Percentiles rank a stretch among this genome's conserved stretches.
These are phyloP conservation scores for Rachycentron canadum DNA, from an alignment of 2,797 vertebrate genomes.

Conservation along the genomic window DNA sequence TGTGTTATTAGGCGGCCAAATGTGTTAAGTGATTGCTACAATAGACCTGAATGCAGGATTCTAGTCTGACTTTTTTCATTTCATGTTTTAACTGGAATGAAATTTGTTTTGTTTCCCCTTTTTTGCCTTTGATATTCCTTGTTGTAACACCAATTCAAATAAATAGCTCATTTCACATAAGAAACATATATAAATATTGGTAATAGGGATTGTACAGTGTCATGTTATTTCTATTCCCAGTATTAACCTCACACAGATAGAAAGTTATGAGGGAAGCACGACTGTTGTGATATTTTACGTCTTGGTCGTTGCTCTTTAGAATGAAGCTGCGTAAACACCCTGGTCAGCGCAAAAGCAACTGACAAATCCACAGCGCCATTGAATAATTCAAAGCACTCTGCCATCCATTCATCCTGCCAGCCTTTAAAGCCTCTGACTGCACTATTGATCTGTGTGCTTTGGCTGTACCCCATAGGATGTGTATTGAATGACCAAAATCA, in stretches of 20 bases:
- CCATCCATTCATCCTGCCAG: constrained; percentile 76
- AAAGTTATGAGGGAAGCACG: constrained; percentile 29
- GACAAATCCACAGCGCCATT: constrained; percentile 70
- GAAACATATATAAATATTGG: background rate
- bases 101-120: background rate
- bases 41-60: constrained; percentile 30
- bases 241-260: constrained; percentile 5
- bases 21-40: constrained; percentile 24
- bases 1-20: constrained; percentile 21
- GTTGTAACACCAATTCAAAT: background rate
- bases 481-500: constrained; percentile 72
- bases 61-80: background rate
- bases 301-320: constrained; percentile 41
- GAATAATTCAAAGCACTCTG: constrained; percentile 82
- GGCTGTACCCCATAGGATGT: constrained; percentile 60
- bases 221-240: background rate
- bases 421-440: constrained; percentile 79
- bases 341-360: constrained; percentile 61
- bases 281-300: constrained; percentile 53
- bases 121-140: background rate
- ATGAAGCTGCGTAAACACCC: constrained; percentile 67
- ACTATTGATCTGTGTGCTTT: constrained; percentile 80
- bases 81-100: background rate
- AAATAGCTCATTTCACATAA: background rate
- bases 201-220: background rate